Base-by-base conservation (phyloP, 1,140 invertebrate genomes). In the Potamilus streckersoni region DNA sequence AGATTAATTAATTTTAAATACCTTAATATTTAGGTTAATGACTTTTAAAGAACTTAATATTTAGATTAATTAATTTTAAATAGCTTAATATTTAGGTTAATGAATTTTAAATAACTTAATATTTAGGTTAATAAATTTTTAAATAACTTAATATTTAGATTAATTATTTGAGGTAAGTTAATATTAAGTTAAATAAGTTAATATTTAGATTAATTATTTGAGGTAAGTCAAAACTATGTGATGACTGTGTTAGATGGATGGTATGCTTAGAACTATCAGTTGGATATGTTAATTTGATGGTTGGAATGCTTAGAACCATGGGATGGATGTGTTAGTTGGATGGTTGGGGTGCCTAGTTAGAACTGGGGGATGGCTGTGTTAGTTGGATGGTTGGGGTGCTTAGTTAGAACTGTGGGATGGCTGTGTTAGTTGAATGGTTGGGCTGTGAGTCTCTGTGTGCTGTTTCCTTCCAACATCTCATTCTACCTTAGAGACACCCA, bases 401-500 rank as follows among this genome's bases (percentile, higher is more conserved):
- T 63, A 20, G n/a, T 11, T 2, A 64, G 20, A 20, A 23, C 27
- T 23, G 6, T 64, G 14, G n/a, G 14, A 2, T 64, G 27, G n/a
- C 63, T 27, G n/a, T 65, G 63, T 27, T 14, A 20, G n/a, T 16
- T 8, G 1, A 13, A 4, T 65, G 23, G 8, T 11, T 49, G 38
- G 38, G 38, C 38, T 49, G 38, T 49, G 4, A 49, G 38, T 49
- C 38, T 17, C 91, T 92, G 58, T 88, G 93, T 65, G 82, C 96
- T 0, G 91, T 99, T 5, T 95, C 94, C 56, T 96, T 99, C 87
- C 93, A 96, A 82, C 94, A 96, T 90, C 91, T 98, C 19, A 96
- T 98, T 79, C 90, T 99, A 67, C 97, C 97, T 0, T 95, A 97
- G 87, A 93, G 93, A 73, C 96, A 97, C 92, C 95, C 96, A 20